Conservation (phyloP, 2,113 vertebrate species). For the Hemiprocne comata region DNA sequence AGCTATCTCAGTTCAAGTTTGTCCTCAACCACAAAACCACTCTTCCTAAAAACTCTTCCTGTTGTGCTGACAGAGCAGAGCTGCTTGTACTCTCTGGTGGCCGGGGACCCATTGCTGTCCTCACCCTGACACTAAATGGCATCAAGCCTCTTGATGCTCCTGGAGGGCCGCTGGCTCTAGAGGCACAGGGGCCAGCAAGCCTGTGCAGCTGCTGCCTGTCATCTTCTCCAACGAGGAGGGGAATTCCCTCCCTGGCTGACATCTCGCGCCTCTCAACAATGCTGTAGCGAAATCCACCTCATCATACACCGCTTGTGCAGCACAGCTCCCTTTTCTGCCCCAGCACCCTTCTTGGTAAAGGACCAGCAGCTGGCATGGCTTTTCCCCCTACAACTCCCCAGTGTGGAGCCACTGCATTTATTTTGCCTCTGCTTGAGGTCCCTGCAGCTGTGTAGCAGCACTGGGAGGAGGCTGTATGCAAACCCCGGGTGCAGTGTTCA, state of each 20-base stretch:
- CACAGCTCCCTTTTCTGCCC: neutral
- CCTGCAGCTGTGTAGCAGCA: neutral
- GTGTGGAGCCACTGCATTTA: accelerated
- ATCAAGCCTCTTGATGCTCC: neutral
- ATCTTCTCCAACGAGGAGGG: neutral
- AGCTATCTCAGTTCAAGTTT: neutral
- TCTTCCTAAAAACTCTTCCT: conserved; percentile 18
- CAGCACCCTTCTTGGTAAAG: neutral
- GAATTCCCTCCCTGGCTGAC: conserved; percentile 30
- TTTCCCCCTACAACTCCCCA: neutral
- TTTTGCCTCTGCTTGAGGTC: neutral
- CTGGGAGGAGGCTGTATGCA: neutral
- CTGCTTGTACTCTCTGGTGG: neutral
- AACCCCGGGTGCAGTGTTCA: neutral
- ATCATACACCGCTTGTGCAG: neutral
- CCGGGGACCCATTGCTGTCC: neutral
- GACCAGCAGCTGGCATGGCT: neutral
- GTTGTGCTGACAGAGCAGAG: neutral
- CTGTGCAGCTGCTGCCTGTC: conserved; percentile 40
- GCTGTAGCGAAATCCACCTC: conserved; percentile 33
- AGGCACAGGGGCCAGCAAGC: neutral
- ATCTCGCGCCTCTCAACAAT: conserved; percentile 45
- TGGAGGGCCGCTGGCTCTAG: neutral
- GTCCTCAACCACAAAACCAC: conserved; percentile 27
- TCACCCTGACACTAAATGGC: neutral